Base-by-base conservation (phyloP, 1,140 invertebrate genomes). In the Drosophila sechellia region DNA sequence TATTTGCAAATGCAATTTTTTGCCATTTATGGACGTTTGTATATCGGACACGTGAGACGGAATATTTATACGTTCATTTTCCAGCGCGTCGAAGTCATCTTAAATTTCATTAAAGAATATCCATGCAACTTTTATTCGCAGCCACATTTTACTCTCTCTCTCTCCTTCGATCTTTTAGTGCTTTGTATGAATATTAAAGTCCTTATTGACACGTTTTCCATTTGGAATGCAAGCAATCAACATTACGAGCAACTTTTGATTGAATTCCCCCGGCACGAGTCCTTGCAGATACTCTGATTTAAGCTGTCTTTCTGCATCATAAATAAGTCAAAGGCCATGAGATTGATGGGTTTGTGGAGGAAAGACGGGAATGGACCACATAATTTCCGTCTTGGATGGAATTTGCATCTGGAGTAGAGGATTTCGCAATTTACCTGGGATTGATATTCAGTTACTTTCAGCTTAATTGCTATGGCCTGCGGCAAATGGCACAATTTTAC, bases 271-370 rank as follows among this genome's bases (percentile, higher is more conserved):
- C 11, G 20, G 10, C n/a, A 15, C 4, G 27, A 13, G 25, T 39
- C 60, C 35, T 22, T 20, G 45, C 64, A 22, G 42, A 57, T 46
- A 58, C 52, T 50, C 46, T 31, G 25, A 46, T 50, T 50, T 52
- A 68, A 65, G 64, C 64, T 43, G 37, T 65, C 35, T 5, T 40
- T 22, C 27, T 34, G 60, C 55, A 43, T 37, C 65, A 59, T 72
- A 72, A 72, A 72, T 72, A 72, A 71, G 54, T 71, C 65, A 59
- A 59, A 43, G 35, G 27, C 35, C 59, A 64, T 22, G 12, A 65
- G 64, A 65, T 68, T 64, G 64, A 68, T 31, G 17, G 37, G 25
- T 13, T 27, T 22, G n/a, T 22, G n/a, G 12, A 20, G 25, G 31
- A 20, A 13, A 13, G 6, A 12, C 4, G 11, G 20, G 43, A 1